A percentile compares a stretch with the other conserved stretches of the same genome.
These are phyloP conservation scores for Carcharodon carcharias DNA, from an alignment of 2,797 vertebrate species.

Conservation along the genomic window DNA sequence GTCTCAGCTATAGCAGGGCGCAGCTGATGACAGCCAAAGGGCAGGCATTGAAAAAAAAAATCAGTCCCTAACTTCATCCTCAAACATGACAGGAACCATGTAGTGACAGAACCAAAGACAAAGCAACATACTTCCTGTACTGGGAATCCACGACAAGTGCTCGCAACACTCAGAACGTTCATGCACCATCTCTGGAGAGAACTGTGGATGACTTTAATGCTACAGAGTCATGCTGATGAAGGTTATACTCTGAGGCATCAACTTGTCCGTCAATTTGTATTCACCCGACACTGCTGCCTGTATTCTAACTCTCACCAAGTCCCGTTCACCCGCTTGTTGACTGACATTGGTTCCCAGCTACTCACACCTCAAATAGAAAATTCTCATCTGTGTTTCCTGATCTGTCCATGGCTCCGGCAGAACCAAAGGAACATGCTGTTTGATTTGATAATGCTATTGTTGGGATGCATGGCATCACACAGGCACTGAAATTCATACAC, in stretches of 20 bases:
- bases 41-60: background rate
- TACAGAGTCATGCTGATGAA: background rate
- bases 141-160: background rate
- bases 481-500: too few species aligned
- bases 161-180: background rate
- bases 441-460: too few species aligned
- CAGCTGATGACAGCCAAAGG: background rate
- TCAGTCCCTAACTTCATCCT: background rate
- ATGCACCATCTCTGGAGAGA: background rate
- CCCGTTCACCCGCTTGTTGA: background rate
- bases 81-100: background rate
- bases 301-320: background rate
- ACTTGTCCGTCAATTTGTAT: too few species aligned
- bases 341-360: background rate
- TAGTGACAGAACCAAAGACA: background rate
- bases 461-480: too few species aligned
- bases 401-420: too few species aligned
- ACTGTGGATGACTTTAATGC: background rate
- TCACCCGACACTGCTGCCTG: background rate
- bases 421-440: too few species aligned
- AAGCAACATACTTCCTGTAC: background rate
- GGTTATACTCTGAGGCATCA: background rate
- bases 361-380: background rate
- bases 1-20: background rate
- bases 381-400: background rate